Evolutionary conservation across 2,797 vertebrate genomes (phyloP).

Genomic region (Harpagifer antarcticus): DNA sequence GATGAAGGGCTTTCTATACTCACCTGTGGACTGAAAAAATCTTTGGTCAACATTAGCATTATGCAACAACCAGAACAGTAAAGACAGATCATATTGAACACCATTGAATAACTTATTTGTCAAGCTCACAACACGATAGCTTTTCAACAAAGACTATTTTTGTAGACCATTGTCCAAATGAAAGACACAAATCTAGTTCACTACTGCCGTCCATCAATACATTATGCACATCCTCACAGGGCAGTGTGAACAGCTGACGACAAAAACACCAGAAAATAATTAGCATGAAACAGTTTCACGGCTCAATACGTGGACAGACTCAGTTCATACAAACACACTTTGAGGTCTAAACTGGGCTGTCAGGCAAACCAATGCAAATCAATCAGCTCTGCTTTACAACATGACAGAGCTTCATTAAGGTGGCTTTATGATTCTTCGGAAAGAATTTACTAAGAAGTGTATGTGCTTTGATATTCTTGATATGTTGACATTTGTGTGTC

Average conservation of each 20-base stretch:
- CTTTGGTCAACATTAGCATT: conserved; percentile 80
- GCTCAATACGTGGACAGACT: conserved; percentile 38
- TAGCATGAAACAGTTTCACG: conserved; percentile 44
- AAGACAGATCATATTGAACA: conserved; percentile 68
- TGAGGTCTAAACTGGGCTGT: conserved; percentile 27
- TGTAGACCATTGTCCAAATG: conserved; percentile 46
- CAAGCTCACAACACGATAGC: conserved; percentile 76
- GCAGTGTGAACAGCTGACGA: conserved; percentile 62
- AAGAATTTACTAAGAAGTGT: neutral
- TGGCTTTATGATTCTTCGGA: neutral
- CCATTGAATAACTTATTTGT: conserved; percentile 80
- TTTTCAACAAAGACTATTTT: conserved; percentile 66
- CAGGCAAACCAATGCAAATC: conserved; percentile 34
- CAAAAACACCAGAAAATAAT: conserved; percentile 45
- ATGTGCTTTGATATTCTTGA: conserved; percentile 11
- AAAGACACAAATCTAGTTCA: conserved; percentile 61
- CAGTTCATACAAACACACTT: conserved; percentile 9
- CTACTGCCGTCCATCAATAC: conserved; percentile 56
- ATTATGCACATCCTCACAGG: conserved; percentile 54
- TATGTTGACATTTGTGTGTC: neutral
- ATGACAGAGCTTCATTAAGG: neutral
- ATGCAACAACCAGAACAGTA: conserved; percentile 70
- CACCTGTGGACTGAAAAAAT: conserved; percentile 67
- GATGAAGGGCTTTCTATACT: conserved; percentile 45
- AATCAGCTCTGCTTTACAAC: conserved; percentile 2